These are phyloP conservation scores for Vultur gryphus DNA, from an alignment of 2,797 vertebrate species.

Conservation along the genomic window DNA sequence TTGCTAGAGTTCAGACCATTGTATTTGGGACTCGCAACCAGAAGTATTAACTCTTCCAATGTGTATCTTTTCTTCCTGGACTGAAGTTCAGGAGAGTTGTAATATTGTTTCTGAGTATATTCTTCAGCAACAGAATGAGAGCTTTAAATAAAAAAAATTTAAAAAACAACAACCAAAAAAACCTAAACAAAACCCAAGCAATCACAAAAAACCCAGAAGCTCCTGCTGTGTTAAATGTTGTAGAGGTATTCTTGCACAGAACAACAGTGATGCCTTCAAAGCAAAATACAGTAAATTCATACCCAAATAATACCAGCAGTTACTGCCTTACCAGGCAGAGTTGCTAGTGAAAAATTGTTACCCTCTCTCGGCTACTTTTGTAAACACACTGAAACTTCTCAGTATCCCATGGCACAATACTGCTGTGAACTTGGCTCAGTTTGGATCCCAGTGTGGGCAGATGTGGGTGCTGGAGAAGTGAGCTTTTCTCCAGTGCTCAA, in stretches of 20 bases:
- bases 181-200: not conserved
- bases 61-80: not conserved
- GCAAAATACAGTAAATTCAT: not conserved
- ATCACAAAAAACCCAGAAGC: not conserved
- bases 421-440: not conserved
- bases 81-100: not conserved
- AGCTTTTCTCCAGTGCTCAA: not conserved
- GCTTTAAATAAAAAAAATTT: not conserved
- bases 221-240: not conserved
- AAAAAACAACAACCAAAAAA: not conserved
- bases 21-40: not conserved
- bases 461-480: not conserved
- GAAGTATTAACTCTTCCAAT: not conserved
- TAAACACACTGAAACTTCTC: not conserved
- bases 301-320: not conserved
- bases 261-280: not conserved
- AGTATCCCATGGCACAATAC: fast-evolving
- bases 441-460: not conserved
- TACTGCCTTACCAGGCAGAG: not conserved
- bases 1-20: not conserved
- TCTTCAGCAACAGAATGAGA: not conserved
- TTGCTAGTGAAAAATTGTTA: not conserved
- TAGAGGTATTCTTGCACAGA: not conserved
- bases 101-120: not conserved
- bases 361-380: not conserved